phyloP scores from a whole-genome alignment of 2,797 vertebrate genomes.

The Threskiornis aethiopicus region DNA sequence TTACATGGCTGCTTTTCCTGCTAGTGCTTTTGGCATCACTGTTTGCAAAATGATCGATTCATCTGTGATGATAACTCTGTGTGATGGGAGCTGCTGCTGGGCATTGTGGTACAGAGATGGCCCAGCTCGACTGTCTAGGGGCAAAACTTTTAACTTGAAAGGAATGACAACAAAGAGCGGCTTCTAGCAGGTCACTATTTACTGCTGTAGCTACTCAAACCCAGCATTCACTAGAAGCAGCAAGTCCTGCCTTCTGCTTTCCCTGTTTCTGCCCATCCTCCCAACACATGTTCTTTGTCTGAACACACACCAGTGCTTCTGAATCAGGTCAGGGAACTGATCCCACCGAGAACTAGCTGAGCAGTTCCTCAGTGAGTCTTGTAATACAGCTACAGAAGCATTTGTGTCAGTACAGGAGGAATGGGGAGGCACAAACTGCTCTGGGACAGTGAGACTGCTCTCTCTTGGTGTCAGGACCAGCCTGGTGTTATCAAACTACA shows the following conservation, averaged over 20 bases:
- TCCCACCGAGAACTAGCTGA: background rate
- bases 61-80: background rate
- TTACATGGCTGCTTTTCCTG: constrained; percentile 77
- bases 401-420: background rate
- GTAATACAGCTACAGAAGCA: background rate
- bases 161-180: background rate
- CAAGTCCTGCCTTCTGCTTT: background rate
- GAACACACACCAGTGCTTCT: background rate
- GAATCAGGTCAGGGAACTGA: background rate
- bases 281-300: background rate
- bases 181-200: background rate
- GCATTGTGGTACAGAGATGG: background rate
- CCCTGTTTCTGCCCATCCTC: background rate
- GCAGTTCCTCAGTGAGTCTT: background rate
- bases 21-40: constrained; percentile 75
- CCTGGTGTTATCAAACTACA: background rate
- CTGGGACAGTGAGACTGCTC: background rate
- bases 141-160: background rate
- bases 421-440: background rate
- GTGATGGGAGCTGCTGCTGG: background rate
- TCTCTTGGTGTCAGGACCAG: background rate
- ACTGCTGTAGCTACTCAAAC: background rate
- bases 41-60: background rate
- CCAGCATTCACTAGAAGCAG: background rate
- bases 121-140: background rate